phyloP scores from a whole-genome alignment of 2,888 invertebrate species.

The Theretra japonica region DNA sequence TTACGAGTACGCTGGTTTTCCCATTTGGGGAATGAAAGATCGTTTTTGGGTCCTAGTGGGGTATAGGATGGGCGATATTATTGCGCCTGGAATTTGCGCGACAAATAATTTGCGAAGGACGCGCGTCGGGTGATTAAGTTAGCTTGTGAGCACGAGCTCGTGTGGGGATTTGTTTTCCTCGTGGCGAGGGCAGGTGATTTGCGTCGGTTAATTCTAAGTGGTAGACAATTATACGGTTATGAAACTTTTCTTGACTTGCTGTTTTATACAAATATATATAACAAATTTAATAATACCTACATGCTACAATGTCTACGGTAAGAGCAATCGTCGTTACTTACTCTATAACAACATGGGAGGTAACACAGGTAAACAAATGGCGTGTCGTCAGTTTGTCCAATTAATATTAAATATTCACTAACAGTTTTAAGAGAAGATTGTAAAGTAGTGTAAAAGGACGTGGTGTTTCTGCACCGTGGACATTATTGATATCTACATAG shows the following conservation, averaged over 20 bases:
- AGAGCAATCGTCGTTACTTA: too few species aligned
- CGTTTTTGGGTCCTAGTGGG: not conserved
- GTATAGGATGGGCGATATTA: not conserved
- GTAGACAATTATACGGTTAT: not conserved
- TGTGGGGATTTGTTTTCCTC: not conserved
- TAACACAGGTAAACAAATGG: too few species aligned
- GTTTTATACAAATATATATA: not conserved
- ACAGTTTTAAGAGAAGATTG: too few species aligned
- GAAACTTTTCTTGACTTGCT: not conserved
- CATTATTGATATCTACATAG: too few species aligned
- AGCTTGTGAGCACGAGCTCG: not conserved
- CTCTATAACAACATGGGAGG: too few species aligned
- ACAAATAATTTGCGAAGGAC: conserved; percentile 12
- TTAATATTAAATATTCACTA: too few species aligned
- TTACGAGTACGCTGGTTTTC: not conserved
- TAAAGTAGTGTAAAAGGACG: too few species aligned
- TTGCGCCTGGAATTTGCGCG: not conserved
- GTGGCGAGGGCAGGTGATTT: not conserved
- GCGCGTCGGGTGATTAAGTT: not conserved
- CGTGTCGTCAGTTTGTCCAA: too few species aligned
- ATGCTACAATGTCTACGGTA: too few species aligned
- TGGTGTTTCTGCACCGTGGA: too few species aligned
- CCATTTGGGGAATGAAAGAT: not conserved
- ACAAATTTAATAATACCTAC: too few species aligned
- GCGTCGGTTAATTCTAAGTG: not conserved